Conservation (phyloP, 64 coral and sea anemone genomes). For the Actinia equina region DNA sequence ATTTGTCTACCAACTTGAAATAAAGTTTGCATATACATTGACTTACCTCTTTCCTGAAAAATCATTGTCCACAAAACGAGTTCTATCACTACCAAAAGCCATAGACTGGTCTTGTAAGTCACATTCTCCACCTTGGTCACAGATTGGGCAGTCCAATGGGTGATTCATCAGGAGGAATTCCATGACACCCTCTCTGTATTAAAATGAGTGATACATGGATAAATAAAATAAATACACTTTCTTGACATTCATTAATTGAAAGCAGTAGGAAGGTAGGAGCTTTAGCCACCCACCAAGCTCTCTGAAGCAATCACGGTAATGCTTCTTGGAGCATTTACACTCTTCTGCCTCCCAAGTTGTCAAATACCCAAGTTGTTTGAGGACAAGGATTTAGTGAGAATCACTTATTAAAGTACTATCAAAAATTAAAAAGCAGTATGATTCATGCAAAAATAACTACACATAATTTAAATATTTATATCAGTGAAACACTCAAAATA, state of each 20-base stretch:
- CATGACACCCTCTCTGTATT: slow-evolving; percentile 93
- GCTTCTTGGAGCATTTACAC: no score
- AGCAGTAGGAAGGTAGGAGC: no score
- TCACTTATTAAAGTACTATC: no score
- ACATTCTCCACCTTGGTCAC: slow-evolving; percentile 98
- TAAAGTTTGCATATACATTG: not conserved
- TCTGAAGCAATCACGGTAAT: no score
- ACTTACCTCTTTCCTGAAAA: slow-evolving; percentile 92
- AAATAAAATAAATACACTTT: no score
- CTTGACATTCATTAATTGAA: no score
- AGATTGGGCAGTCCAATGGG: slow-evolving; percentile 95
- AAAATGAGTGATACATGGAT: not conserved
- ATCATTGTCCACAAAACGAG: slow-evolving; percentile 95
- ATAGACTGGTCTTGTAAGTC: slow-evolving; percentile 99
- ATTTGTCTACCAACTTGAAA: not conserved
- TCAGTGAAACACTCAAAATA: no score
- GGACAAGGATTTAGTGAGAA: no score
- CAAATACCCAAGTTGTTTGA: no score
- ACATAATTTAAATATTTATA: not conserved
- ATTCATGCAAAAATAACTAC: not conserved
- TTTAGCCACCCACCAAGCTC: no score
- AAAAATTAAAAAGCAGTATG: no score
- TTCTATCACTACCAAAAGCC: slow-evolving; percentile 99
- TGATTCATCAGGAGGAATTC: slow-evolving; percentile 98
- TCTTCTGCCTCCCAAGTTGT: no score